Percentiles rank a stretch among this genome's conserved stretches.
Evolutionary conservation across 2,113 vertebrate genomes (phyloP).

Genomic region (Pao palembangensis): DNA sequence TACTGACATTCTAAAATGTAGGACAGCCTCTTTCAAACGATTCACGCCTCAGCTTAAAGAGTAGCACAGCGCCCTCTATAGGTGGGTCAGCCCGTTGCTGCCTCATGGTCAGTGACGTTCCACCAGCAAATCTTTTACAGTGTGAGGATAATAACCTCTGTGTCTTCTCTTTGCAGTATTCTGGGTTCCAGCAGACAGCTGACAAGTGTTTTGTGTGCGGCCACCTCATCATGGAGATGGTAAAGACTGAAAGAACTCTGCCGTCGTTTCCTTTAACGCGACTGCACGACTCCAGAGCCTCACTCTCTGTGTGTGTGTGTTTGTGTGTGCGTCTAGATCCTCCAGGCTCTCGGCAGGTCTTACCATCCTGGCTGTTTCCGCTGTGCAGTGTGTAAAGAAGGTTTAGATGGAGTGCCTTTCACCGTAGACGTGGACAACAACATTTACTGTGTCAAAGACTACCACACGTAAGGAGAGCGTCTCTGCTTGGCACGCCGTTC

Average conservation of each 20-base stretch:
- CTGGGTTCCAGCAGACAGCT: slow-evolving; percentile 97
- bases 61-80: slow-evolving; percentile 58
- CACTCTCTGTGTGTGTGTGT: neutral
- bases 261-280: neutral
- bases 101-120: neutral
- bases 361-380: slow-evolving; percentile 98
- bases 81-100: neutral
- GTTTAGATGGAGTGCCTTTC: slow-evolving; percentile 95
- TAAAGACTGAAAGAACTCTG: slow-evolving; percentile 64
- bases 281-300: neutral
- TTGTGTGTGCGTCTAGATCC: slow-evolving; percentile 78
- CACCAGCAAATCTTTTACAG: neutral
- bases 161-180: slow-evolving; percentile 80
- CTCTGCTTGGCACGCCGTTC: neutral
- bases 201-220: slow-evolving; percentile 99
- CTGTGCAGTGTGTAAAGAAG: slow-evolving; percentile 94
- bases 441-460: slow-evolving; percentile 98
- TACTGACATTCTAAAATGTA: slow-evolving; percentile 2
- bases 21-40: slow-evolving; percentile 7
- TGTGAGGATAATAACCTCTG: slow-evolving; percentile 3
- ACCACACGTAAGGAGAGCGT: slow-evolving; percentile 87
- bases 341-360: slow-evolving; percentile 95
- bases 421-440: slow-evolving; percentile 96
- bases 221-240: slow-evolving; percentile 99
- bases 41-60: slow-evolving; percentile 15